Conservation (phyloP, 2,797 vertebrate genomes). For the Thaleichthys pacificus region DNA sequence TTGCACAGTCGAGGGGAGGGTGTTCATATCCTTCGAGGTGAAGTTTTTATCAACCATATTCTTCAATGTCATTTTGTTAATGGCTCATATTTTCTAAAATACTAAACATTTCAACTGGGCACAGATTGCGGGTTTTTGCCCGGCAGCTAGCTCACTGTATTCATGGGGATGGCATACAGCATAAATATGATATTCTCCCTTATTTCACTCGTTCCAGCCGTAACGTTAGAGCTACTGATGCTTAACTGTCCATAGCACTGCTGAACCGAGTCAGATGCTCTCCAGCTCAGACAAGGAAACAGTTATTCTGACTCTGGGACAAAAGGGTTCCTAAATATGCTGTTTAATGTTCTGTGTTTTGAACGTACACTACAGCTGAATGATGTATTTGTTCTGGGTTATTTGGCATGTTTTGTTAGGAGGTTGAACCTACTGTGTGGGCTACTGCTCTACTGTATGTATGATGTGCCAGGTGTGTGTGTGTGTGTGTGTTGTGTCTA, state of each 20-base stretch:
- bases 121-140: not conserved
- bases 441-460: not conserved
- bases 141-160: too few species aligned
- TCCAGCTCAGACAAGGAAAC: not conserved
- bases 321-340: not conserved
- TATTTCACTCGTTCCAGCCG: too few species aligned
- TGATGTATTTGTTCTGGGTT: not conserved
- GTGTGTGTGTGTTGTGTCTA: slow-evolving; percentile 49
- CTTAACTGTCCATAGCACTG: too few species aligned
- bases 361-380: not conserved
- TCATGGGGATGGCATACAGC: not conserved
- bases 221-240: too few species aligned
- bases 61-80: not conserved
- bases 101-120: not conserved
- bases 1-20: slow-evolving; percentile 33
- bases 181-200: not conserved
- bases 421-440: too few species aligned
- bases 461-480: slow-evolving; percentile 5
- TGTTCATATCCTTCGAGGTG: slow-evolving; percentile 28
- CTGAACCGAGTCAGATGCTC: not conserved
- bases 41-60: slow-evolving; percentile 25
- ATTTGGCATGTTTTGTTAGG: slow-evolving; percentile 6
- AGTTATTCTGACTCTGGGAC: not conserved
- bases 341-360: not conserved
- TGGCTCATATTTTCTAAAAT: not conserved